A percentile compares a stretch with the other conserved stretches of the same genome.
These are phyloP conservation scores for Rhinopomastus cyanomelas DNA, from an alignment of 2,113 vertebrate species.

Conservation along the genomic window DNA sequence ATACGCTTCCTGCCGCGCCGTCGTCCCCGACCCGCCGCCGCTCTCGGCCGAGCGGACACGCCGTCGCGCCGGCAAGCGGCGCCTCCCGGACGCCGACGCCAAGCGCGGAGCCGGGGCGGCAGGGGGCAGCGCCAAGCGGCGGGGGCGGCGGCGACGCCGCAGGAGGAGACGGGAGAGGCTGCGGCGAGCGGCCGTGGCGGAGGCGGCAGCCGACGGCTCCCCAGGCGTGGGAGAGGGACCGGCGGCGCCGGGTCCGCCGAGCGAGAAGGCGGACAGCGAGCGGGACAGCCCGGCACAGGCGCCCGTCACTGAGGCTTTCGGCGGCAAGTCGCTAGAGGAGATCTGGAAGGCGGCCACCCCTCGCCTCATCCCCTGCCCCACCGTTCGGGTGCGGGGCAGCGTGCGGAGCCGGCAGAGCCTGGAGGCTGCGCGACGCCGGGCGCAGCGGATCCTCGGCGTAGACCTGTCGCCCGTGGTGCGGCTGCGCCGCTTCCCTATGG, in stretches of 20 bases:
- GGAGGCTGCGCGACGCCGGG: conserved; percentile 63
- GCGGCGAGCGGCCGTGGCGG: not conserved
- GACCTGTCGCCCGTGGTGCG: conserved; percentile 77
- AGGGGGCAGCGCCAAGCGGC: not conserved
- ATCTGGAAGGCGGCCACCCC: conserved; percentile 76
- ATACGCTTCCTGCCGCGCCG: conserved; percentile 77
- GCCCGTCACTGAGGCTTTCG: not conserved
- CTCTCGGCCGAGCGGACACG: not conserved
- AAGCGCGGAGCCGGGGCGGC: conserved; percentile 36
- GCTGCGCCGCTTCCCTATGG: conserved; percentile 72
- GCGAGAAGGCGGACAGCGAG: not conserved
- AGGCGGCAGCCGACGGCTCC: not conserved
- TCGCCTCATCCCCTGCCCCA: conserved; percentile 70
- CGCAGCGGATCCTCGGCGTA: conserved; percentile 73
- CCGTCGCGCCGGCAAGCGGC: conserved; percentile 8
- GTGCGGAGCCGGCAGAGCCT: conserved; percentile 73
- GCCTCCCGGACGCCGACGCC: not conserved
- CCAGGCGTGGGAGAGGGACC: not conserved
- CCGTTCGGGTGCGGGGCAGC: conserved; percentile 73
- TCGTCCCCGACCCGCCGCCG: conserved; percentile 70
- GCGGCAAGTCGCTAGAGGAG: conserved; percentile 72
- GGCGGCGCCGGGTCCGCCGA: not conserved
- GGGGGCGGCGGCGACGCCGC: not conserved
- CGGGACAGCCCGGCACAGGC: not conserved
- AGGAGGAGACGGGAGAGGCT: not conserved